Conservation (phyloP, 2,797 vertebrate species). For the Silurus lanzhouensis region DNA sequence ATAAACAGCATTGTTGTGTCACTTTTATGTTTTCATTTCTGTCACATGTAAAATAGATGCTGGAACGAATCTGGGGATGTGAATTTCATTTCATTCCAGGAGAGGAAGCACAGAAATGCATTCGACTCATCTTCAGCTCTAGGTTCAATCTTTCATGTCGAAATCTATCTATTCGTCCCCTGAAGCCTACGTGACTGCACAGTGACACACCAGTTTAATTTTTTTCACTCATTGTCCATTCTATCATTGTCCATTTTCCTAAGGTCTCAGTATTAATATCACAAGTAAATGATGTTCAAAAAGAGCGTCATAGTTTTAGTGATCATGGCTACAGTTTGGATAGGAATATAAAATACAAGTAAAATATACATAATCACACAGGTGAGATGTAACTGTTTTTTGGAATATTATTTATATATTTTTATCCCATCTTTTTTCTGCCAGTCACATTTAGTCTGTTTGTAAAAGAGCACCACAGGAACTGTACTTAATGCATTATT, state of each 20-base stretch:
- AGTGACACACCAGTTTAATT: background rate
- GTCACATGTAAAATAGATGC: slow-evolving; percentile 35
- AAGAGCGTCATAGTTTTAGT: background rate
- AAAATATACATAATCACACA: too few relatives aligned
- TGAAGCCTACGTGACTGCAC: slow-evolving; percentile 51
- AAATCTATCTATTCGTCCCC: slow-evolving; percentile 19
- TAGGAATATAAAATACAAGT: background rate
- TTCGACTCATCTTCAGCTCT: slow-evolving; percentile 24
- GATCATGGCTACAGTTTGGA: background rate
- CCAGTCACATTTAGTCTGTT: background rate
- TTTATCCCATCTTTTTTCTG: background rate
- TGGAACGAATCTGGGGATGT: slow-evolving; percentile 22
- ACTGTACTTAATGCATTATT: background rate
- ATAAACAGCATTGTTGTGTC: background rate
- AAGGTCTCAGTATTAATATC: background rate
- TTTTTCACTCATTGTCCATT: background rate
- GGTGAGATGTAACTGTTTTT: background rate
- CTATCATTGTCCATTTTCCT: background rate
- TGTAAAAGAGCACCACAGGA: background rate
- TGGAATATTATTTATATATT: background rate
- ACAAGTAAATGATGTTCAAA: background rate
- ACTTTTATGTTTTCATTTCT: slow-evolving; percentile 17
- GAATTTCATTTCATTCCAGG: slow-evolving; percentile 8
- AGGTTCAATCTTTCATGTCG: slow-evolving; percentile 26
- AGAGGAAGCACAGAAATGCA: background rate